phyloP scores from a whole-genome alignment of 2,888 invertebrate species.

The Endomychus coccineus region DNA sequence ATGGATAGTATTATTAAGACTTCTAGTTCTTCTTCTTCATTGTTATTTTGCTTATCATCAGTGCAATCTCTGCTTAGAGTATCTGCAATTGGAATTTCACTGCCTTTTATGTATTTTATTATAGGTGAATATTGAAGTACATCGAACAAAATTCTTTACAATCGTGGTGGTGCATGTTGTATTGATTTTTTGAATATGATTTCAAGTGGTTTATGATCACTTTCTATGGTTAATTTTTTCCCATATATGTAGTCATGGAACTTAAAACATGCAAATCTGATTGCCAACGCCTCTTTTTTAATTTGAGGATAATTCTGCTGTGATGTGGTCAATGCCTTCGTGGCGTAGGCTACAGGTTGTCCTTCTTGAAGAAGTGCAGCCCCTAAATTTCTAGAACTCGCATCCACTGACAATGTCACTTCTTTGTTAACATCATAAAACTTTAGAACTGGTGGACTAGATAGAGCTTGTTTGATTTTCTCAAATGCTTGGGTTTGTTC shows the following conservation, averaged over 20 bases:
- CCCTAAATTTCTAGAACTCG: background rate
- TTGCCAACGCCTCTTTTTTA: conserved; percentile 8
- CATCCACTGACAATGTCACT: conserved; percentile 4
- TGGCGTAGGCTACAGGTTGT: conserved; percentile 3
- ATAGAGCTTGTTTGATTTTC: too few species aligned
- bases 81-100: too few species aligned
- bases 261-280: conserved; percentile 5
- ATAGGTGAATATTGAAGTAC: too few species aligned
- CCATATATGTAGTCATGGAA: too few species aligned
- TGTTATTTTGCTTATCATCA: background rate
- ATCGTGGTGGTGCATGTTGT: conserved; percentile 3
- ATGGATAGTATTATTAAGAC: conserved; percentile 4
- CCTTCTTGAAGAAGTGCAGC: conserved; percentile 6
- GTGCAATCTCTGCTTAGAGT: conserved; percentile 4
- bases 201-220: too few species aligned
- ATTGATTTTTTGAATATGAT: conserved; percentile 4
- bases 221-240: conserved; percentile 4
- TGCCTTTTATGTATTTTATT: too few species aligned
- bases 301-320: conserved; percentile 9
- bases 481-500: too few species aligned
- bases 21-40: conserved; percentile 6
- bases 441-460: conserved; percentile 3
- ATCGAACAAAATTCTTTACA: conserved; percentile 7
- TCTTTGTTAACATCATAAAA: too few species aligned
- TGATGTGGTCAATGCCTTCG: conserved; percentile 6